Percentiles rank a stretch among this genome's conserved stretches.
Conservation (phyloP, 2,113 vertebrate species). For the Sula dactylatra region DNA sequence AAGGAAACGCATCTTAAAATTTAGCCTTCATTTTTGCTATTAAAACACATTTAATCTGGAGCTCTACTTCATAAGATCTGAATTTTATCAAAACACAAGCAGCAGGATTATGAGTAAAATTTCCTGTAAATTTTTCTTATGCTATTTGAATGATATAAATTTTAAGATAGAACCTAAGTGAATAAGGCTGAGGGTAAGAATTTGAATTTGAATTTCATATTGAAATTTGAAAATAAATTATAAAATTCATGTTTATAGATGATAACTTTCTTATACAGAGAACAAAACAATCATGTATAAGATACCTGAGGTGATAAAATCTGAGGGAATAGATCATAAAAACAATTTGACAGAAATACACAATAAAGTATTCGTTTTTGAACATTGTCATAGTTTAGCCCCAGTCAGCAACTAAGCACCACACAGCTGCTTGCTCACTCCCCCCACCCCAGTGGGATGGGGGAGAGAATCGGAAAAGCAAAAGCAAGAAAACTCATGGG, state of each 20-base stretch:
- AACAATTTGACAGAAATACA: neutral
- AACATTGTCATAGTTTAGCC: too few species aligned
- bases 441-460: too few species aligned
- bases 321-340: neutral
- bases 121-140: neutral
- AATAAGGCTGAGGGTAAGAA: neutral
- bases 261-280: neutral
- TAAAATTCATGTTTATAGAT: neutral
- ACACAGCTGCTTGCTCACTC: too few species aligned
- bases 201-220: neutral
- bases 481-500: too few species aligned
- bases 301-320: neutral
- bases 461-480: too few species aligned
- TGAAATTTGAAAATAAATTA: neutral
- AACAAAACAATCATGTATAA: neutral
- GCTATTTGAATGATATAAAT: neutral
- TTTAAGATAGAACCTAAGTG: neutral
- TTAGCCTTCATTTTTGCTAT: neutral
- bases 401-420: too few species aligned
- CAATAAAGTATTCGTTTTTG: neutral
- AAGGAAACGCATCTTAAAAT: neutral
- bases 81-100: neutral
- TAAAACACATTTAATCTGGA: neutral
- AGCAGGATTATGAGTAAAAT: neutral
- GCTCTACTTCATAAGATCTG: neutral